A percentile compares a stretch with the other conserved stretches of the same genome.
These are phyloP conservation scores for Zonotrichia leucophrys DNA, from an alignment of 2,113 vertebrate species.

Conservation along the genomic window DNA sequence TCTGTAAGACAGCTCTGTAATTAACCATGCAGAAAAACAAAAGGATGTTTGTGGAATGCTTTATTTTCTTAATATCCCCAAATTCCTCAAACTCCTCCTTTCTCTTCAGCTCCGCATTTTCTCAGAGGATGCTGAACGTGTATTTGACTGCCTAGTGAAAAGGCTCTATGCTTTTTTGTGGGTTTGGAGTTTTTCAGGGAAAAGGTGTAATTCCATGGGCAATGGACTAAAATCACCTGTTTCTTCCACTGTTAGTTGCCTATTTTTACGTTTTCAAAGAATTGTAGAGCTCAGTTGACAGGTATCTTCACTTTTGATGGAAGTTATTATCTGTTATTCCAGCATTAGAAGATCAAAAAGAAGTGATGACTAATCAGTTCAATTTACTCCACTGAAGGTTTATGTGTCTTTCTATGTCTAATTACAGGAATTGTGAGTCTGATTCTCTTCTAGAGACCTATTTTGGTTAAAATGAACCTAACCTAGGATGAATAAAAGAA, in stretches of 20 bases:
- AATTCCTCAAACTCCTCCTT: background rate
- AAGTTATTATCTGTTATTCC: background rate
- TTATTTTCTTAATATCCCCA: background rate
- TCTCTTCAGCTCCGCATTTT: background rate
- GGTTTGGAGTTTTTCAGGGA: background rate
- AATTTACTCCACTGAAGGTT: background rate
- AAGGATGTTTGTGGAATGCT: background rate
- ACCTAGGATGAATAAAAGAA: background rate
- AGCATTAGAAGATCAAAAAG: background rate
- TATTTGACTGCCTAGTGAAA: background rate
- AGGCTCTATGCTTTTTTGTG: fast-evolving
- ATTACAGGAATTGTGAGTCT: background rate
- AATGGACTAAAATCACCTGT: background rate
- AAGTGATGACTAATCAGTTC: background rate
- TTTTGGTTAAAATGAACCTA: background rate
- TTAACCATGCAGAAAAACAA: background rate
- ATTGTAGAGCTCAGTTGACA: background rate
- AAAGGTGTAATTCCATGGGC: background rate
- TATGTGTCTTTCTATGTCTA: background rate
- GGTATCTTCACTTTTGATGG: background rate
- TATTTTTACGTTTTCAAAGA: background rate
- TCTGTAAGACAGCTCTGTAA: background rate
- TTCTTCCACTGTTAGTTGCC: background rate
- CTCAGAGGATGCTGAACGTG: background rate
- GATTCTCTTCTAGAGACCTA: background rate